A percentile compares a stretch with the other conserved stretches of the same genome.
Evolutionary conservation across 1,140 invertebrate species (phyloP).

Genomic region (Lasaia peninsularis): DNA sequence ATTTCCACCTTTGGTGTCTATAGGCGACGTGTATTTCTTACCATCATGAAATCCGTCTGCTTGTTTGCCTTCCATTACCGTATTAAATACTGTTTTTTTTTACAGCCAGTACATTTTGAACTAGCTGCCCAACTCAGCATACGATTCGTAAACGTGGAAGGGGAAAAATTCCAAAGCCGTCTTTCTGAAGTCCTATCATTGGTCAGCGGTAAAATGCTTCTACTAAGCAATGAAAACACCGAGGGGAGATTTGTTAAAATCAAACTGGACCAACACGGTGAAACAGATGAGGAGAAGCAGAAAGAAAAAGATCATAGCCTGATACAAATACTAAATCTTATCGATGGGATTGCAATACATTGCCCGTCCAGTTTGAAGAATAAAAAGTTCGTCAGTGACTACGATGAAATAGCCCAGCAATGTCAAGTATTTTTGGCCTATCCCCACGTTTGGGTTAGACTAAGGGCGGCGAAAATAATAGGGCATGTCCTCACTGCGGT

Average conservation of each 20-base stretch:
- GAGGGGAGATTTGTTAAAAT: conserved; percentile 68
- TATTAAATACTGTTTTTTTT: conserved; percentile 22
- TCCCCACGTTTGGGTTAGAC: conserved; percentile 83
- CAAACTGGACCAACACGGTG: conserved; percentile 45
- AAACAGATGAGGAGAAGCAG: conserved; percentile 66
- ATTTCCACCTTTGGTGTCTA: too few species aligned
- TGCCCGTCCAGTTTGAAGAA: conserved; percentile 66
- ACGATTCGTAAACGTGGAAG: conserved; percentile 85
- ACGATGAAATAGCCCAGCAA: conserved; percentile 83
- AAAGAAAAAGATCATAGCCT: conserved; percentile 76
- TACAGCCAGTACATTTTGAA: conserved; percentile 76
- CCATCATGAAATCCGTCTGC: too few species aligned
- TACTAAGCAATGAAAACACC: conserved; percentile 62
- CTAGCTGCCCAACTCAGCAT: conserved; percentile 82
- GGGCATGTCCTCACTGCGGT: conserved; percentile 83
- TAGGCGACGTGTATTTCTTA: too few species aligned
- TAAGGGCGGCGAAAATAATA: conserved; percentile 85
- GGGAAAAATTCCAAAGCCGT: conserved; percentile 81
- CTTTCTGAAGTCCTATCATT: conserved; percentile 78
- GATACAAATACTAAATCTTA: conserved; percentile 77
- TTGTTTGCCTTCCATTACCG: not conserved
- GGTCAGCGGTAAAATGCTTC: conserved; percentile 62
- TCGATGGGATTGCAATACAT: conserved; percentile 74
- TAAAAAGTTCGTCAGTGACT: conserved; percentile 56
- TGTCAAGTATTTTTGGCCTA: conserved; percentile 83